Conservation (phyloP, 2,113 vertebrate species). For the Colaptes auratus region DNA sequence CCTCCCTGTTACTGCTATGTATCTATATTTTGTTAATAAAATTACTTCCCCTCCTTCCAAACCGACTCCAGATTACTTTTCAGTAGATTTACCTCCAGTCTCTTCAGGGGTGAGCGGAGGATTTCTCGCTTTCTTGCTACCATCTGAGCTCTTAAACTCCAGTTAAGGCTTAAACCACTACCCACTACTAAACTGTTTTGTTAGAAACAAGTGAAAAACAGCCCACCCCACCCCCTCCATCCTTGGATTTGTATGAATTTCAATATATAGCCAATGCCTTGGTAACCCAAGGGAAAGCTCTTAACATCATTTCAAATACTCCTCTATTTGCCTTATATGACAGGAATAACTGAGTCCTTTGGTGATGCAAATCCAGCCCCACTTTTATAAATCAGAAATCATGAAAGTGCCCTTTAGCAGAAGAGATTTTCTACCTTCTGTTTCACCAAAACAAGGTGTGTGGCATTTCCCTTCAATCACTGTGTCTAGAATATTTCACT, state of each 20-base stretch:
- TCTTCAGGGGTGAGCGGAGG: too few relatives aligned
- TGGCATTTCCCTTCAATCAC: neutral
- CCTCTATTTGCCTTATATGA: neutral
- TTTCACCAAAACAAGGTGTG: neutral
- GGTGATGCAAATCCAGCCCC: neutral
- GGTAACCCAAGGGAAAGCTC: neutral
- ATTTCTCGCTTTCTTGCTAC: too few relatives aligned
- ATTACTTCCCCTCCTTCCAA: too few relatives aligned
- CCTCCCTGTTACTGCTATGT: too few relatives aligned
- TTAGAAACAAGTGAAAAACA: neutral
- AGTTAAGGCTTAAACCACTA: too few relatives aligned
- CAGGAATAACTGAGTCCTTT: neutral
- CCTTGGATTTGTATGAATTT: neutral
- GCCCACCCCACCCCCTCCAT: too few relatives aligned
- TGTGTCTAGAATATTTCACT: neutral
- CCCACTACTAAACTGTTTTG: neutral
- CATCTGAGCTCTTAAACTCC: too few relatives aligned
- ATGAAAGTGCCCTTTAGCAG: neutral
- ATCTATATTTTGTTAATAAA: too few relatives aligned
- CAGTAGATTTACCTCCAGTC: too few relatives aligned
- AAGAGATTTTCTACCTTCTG: neutral
- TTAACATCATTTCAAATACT: neutral
- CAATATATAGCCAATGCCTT: neutral
- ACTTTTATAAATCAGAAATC: neutral
- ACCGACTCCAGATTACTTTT: too few relatives aligned